Percentiles rank a stretch among this genome's conserved stretches.
These are phyloP conservation scores for Drosophila imparisetae DNA, from an alignment of 2,888 invertebrate genomes.

Conservation along the genomic window DNA sequence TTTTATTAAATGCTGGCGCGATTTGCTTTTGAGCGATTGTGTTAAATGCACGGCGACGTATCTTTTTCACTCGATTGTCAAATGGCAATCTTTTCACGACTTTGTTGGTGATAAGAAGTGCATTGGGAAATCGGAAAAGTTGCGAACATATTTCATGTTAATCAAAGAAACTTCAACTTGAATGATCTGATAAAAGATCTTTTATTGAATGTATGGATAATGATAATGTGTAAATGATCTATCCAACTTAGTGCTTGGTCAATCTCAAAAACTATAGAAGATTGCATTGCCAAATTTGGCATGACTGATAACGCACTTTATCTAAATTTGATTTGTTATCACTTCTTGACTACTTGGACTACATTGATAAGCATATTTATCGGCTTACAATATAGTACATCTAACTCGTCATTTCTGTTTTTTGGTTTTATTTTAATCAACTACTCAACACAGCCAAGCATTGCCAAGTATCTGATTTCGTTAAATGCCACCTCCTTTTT, in stretches of 20 bases:
- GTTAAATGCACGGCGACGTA: slow-evolving; percentile 25
- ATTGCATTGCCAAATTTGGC: no score
- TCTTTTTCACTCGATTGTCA: slow-evolving; percentile 45
- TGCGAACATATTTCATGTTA: not conserved
- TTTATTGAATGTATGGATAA: not conserved
- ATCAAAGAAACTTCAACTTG: no score
- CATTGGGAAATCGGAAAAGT: not conserved
- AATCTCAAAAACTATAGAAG: not conserved
- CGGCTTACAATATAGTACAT: not conserved
- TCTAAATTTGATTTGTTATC: not conserved
- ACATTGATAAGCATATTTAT: not conserved
- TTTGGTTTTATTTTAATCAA: slow-evolving; percentile 8
- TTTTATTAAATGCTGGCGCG: slow-evolving; percentile 60
- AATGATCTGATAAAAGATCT: not conserved
- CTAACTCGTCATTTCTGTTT: not conserved
- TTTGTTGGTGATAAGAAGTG: not conserved
- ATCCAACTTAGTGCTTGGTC: not conserved
- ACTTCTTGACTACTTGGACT: not conserved
- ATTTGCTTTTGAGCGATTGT: slow-evolving; percentile 35
- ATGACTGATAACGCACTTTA: not conserved
- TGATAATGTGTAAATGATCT: not conserved
- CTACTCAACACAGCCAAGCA: slow-evolving; percentile 32
- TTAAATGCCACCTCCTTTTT: slow-evolving; percentile 44
- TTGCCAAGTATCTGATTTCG: slow-evolving; percentile 69
- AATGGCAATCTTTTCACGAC: slow-evolving; percentile 21